Percentiles rank a stretch among this genome's conserved stretches.
phyloP scores from a whole-genome alignment of 2,888 invertebrate genomes.

The Sminthurinus aureus region DNA sequence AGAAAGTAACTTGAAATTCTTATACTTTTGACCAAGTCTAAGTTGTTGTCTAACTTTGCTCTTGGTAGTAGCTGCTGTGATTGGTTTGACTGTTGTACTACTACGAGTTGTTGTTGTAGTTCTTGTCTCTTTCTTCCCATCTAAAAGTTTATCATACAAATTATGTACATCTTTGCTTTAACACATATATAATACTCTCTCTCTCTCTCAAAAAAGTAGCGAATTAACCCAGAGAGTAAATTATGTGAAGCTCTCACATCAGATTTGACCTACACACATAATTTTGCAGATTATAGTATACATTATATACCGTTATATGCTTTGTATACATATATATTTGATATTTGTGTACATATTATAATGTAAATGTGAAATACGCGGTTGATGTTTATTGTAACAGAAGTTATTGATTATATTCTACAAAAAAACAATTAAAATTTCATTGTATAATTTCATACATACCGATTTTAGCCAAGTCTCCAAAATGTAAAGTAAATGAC shows the following conservation, averaged over 20 bases:
- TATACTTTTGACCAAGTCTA: constrained; percentile 1
- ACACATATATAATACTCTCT: no score
- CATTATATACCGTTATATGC: no score
- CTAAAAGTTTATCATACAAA: not conserved
- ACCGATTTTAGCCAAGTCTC: not conserved
- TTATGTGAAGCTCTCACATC: not conserved
- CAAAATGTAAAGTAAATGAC: not conserved
- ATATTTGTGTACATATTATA: not conserved
- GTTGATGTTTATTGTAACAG: no score
- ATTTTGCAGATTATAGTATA: no score
- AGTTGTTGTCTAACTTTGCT: constrained; percentile 4
- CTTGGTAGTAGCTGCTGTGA: not conserved
- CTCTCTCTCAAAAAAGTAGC: not conserved
- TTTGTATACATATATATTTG: no score
- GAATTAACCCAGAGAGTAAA: not conserved
- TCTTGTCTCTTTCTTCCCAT: not conserved
- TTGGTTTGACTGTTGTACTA: not conserved
- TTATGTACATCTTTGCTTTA: no score
- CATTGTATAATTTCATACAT: not conserved
- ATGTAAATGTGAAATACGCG: not conserved
- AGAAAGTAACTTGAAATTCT: constrained; percentile 23
- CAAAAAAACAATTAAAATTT: not conserved
- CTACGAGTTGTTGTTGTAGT: not conserved
- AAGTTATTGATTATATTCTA: not conserved
- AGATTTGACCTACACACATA: no score